Conservation (phyloP, 2,888 invertebrate species). For the Cremastinae sp. region DNA sequence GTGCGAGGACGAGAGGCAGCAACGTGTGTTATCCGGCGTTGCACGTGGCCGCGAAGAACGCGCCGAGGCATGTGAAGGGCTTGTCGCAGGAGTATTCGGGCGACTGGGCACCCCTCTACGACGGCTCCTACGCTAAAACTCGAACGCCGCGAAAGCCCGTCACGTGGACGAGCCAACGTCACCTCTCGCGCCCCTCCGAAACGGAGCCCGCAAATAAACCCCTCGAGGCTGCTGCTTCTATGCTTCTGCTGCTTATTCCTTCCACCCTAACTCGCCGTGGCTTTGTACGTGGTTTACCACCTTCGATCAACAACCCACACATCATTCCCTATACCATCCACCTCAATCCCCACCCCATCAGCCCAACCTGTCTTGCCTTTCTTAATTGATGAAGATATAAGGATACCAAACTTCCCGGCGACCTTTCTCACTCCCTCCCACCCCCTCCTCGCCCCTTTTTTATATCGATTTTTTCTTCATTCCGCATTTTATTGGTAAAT, state of each 20-base stretch:
- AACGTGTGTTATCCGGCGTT: conserved; percentile 50
- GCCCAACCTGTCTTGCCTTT: conserved; percentile 32
- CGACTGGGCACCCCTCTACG: conserved; percentile 68
- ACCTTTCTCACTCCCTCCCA: no score
- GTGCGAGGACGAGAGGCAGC: conserved; percentile 39
- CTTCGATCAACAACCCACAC: conserved; percentile 62
- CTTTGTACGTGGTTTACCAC: conserved; percentile 63
- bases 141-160: conserved; percentile 69
- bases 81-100: conserved; percentile 70
- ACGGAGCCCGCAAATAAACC: not conserved
- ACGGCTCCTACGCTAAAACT: conserved; percentile 49
- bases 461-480: no score
- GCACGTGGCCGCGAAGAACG: conserved; percentile 74
- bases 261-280: conserved; percentile 47
- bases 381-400: conserved; percentile 50
- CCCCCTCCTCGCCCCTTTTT: no score
- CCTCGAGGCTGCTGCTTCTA: conserved; percentile 1
- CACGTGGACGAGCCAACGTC: conserved; percentile 73
- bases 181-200: conserved; percentile 45
- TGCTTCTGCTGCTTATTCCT: conserved; percentile 4
- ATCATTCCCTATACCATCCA: conserved; percentile 13
- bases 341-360: conserved; percentile 9
- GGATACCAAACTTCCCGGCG: not conserved
- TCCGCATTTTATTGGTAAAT: no score
- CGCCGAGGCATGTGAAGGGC: conserved; percentile 75